These are phyloP conservation scores for Periophthalmus magnuspinnatus DNA, from an alignment of 2,797 vertebrate species.

Conservation along the genomic window DNA sequence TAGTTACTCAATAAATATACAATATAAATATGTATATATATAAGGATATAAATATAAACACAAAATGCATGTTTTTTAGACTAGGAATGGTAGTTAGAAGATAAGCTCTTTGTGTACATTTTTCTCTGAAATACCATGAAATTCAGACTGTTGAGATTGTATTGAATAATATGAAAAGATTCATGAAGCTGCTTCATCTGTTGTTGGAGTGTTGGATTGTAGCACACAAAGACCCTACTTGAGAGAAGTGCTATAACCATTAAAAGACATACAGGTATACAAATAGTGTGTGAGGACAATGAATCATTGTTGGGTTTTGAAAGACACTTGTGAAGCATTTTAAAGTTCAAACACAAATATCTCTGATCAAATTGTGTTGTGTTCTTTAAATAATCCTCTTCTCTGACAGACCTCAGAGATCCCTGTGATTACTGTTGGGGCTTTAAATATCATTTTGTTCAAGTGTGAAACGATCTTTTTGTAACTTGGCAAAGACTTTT, in stretches of 20 bases:
- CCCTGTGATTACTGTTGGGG: background rate
- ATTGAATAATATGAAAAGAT: conserved; percentile 30
- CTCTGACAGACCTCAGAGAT: background rate
- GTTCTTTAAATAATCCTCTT: conserved; percentile 9
- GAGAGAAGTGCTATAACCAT: conserved; percentile 25
- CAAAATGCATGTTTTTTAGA: no score
- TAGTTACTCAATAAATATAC: background rate
- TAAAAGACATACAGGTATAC: conserved; percentile 19
- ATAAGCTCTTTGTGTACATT: no score
- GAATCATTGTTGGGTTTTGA: conserved; percentile 14
- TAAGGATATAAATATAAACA: no score
- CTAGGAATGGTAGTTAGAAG: no score
- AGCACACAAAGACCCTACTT: conserved; percentile 19
- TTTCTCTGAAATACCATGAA: no score
- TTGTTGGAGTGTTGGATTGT: conserved; percentile 3
- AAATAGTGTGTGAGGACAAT: conserved; percentile 20
- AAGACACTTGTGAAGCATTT: conserved; percentile 21
- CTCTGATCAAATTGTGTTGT: conserved; percentile 21
- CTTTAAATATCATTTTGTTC: conserved; percentile 1
- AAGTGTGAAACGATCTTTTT: background rate
- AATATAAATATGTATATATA: no score
- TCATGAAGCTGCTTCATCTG: conserved; percentile 11
- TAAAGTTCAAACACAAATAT: conserved; percentile 13
- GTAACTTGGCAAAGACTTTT: conserved; percentile 5
- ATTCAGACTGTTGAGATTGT: background rate